phyloP scores from a whole-genome alignment of 2,797 vertebrate genomes.

The Alexandromys oeconomus region DNA sequence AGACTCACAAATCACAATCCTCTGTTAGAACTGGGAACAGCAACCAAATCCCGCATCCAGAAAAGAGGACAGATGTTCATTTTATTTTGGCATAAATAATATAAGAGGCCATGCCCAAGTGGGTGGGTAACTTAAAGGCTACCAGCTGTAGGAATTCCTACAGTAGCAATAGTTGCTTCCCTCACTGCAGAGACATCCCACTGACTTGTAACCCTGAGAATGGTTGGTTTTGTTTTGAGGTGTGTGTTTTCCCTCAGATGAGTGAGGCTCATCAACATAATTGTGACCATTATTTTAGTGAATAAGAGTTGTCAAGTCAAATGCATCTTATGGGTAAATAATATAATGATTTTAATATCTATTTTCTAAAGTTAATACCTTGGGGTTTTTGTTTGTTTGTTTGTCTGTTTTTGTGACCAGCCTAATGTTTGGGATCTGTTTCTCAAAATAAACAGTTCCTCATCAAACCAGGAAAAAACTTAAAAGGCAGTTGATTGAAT shows the following conservation, averaged over 20 bases:
- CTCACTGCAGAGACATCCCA: background rate
- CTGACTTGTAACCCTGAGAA: background rate
- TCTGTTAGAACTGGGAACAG: too few relatives aligned
- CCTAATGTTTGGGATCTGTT: background rate
- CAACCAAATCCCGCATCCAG: too few relatives aligned
- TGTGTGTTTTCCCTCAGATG: background rate
- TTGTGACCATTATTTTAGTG: background rate
- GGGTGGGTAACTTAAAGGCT: too few relatives aligned
- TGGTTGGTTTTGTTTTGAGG: background rate
- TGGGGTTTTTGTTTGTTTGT: too few relatives aligned
- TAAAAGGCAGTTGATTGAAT: background rate
- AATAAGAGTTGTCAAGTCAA: background rate
- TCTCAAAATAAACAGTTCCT: background rate
- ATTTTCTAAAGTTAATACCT: background rate
- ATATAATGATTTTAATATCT: background rate
- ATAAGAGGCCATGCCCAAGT: too few relatives aligned
- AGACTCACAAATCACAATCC: too few relatives aligned
- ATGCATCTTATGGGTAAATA: background rate
- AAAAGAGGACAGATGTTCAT: too few relatives aligned
- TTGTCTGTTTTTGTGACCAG: background rate
- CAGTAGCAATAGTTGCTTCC: background rate
- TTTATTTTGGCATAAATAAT: too few relatives aligned
- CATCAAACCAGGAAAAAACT: background rate
- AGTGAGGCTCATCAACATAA: background rate
- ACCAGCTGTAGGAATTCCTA: fast-evolving